Percentiles rank a stretch among this genome's conserved stretches.
Conservation (phyloP, 2,113 vertebrate species). For the Orthonyx spaldingii region DNA sequence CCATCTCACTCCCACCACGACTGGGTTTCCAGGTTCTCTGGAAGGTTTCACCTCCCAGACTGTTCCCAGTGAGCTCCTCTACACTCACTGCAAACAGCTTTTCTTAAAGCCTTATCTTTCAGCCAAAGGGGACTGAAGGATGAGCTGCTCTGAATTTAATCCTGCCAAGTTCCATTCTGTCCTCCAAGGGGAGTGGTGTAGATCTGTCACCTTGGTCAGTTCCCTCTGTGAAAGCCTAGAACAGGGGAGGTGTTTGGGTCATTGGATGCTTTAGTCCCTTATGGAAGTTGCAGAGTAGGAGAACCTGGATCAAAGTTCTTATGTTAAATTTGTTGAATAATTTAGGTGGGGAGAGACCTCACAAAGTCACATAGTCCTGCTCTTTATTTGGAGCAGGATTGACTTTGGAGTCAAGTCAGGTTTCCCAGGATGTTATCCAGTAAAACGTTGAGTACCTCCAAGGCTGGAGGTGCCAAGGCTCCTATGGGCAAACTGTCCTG, state of each 20-base stretch:
- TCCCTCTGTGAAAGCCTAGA: background rate
- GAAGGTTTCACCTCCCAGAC: background rate
- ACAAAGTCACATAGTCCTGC: background rate
- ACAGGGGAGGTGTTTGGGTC: rapidly evolving
- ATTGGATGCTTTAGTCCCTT: background rate
- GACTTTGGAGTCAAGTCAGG: background rate
- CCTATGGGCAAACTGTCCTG: background rate
- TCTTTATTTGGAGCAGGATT: background rate
- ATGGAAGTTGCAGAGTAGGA: background rate
- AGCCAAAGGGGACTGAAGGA: background rate
- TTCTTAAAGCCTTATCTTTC: background rate
- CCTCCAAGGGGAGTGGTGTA: background rate
- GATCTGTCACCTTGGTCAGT: background rate
- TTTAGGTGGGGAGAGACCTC: background rate
- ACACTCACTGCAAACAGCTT: background rate
- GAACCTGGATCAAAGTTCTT: background rate
- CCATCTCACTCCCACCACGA: background rate
- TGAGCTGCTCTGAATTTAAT: background rate
- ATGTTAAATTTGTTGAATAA: background rate
- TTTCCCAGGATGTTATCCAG: background rate
- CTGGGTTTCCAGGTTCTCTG: background rate
- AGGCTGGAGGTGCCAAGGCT: background rate
- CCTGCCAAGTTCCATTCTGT: background rate
- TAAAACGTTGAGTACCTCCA: background rate
- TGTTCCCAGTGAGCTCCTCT: background rate